phyloP scores from a whole-genome alignment of 2,888 invertebrate genomes.

The Neoascia interrupta region DNA sequence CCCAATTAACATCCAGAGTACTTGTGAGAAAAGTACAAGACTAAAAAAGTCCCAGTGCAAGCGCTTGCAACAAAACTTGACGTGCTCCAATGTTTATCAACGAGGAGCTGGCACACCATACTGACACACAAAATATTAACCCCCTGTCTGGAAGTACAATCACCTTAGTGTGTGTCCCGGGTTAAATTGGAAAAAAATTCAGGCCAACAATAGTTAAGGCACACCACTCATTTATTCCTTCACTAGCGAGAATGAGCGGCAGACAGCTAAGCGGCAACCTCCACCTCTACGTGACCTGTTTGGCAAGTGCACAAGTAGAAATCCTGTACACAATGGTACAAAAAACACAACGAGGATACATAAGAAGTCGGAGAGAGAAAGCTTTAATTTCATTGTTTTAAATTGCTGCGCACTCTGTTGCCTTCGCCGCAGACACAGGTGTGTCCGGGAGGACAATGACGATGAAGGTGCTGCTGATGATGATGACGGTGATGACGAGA shows the following conservation, averaged over 20 bases:
- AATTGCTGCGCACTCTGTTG: constrained; percentile 36
- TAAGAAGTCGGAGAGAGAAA: constrained; percentile 3
- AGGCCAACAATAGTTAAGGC: constrained; percentile 49
- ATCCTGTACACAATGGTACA: constrained; percentile 13
- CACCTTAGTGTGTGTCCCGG: not conserved
- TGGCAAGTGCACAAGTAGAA: constrained; percentile 35
- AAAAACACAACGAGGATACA: constrained; percentile 24
- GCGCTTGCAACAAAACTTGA: constrained; percentile 34
- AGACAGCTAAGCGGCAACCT: constrained; percentile 32
- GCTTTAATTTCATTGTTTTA: constrained; percentile 60
- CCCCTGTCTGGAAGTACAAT: not conserved
- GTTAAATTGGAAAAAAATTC: constrained; percentile 32
- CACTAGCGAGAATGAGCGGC: constrained; percentile 16
- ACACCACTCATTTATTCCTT: constrained; percentile 29
- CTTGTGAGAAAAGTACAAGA: not conserved
- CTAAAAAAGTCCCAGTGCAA: too few species aligned
- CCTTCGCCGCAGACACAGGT: constrained; percentile 23
- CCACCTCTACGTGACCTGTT: constrained; percentile 58
- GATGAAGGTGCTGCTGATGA: too few species aligned
- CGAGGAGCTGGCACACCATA: constrained; percentile 28
- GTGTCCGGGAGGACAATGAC: constrained; percentile 13
- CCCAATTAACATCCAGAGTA: constrained; percentile 53
- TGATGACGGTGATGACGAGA: constrained; percentile 28
- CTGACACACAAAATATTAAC: constrained; percentile 47
- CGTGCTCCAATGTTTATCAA: not conserved